Base-by-base conservation (phyloP, 2,888 invertebrate genomes). In the Drosophila prolongata region DNA sequence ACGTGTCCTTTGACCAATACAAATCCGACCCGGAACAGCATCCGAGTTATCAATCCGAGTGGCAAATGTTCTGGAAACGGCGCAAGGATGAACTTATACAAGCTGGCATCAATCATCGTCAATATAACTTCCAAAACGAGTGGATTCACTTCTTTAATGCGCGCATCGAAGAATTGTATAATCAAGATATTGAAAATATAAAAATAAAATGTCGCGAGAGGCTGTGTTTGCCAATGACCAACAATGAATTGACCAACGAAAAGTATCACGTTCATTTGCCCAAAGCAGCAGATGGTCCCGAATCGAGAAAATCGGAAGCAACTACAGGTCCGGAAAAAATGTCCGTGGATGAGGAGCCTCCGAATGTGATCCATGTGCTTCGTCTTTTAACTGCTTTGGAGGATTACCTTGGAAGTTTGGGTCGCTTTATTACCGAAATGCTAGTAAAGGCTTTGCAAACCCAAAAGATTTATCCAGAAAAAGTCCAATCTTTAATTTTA, bases 31-130 rank as follows among this genome's bases (percentile, higher is more conserved):
- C 97, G 0, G 97, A 97, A 90, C 95, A 96, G 76, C 97, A 97
- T 92, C 97, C 97, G 0, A 93, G 95, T 8, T 97, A 97, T 90
- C 95, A 96, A 0, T 95, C 96, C 49, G 97, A 97, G 90, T 97
- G 97, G 97, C 96, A 96, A 90, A 95, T 95, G 89, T 97, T 97
- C 91, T 97, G 97, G 97, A 96, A 96, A 88, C 93, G 94, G 30
- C 94, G 96, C 1, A 96, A 96, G 90, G 95, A 95, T 90, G 96
- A 96, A 90, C 93, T 96, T 47, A 76, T 88, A 35, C 76, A 79
- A n/a, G 80, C 87, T 53, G 91, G 91, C 9, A 76, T 89, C 46
- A 96, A 97, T 89, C 95, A 96, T 6, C 93, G 95, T 9, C 95
- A 95, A 62, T 95, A 97, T 89, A 96, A 97, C 90, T 97, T 96